Evolutionary conservation across 2,113 vertebrate genomes (phyloP), one percentile per base, ranked within the genome.

Genomic region (Ammodytes marinus): DNA sequence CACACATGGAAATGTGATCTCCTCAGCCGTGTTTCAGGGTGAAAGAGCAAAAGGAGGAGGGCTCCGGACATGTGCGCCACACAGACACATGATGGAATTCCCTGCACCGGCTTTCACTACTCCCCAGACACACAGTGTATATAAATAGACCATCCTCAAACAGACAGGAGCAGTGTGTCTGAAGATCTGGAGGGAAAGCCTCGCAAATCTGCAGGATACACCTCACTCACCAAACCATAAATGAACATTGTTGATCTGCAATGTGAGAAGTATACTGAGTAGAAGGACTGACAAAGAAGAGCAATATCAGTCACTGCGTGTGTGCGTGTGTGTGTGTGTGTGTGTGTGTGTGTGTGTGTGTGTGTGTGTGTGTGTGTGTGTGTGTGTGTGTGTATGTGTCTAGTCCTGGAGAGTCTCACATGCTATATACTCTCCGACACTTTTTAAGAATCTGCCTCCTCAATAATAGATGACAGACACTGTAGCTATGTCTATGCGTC

Each of bases 71-170:
- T 90, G 87, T 88, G 84, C 86, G 81, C 67, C 84, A 71, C 68
- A 58, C 83, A 79, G 50, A 83, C 27, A 75, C 70, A 50, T 74
- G 80, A 82, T 86, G 87, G 91, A 86, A 91, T 91, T 83, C 90
- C 84, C 88, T 42, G 77, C 72, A 60, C 61, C 12, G 53, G 69
- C 84, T 90, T 92, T 86, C 87, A 88, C 91, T 90, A 11, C 82
- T 83, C 86, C 82, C 86, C 80, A 64, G 85, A 88, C 81, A 68
- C 69, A 52, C 45, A 0, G 60, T 52, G 69, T 19, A 27, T 93
- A 93, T 92, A 94, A 92, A 95, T 91, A 93, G 89, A 91, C 78
- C 77, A 60, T 92, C 86, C 52, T 77, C 76, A 82, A 67, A 72
- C 83, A 91, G 75, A 80, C 88, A 53, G 69, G 46, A 88, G 73